Conservation (phyloP, 2,113 vertebrate species). For the Corythornis madagascariensis region DNA sequence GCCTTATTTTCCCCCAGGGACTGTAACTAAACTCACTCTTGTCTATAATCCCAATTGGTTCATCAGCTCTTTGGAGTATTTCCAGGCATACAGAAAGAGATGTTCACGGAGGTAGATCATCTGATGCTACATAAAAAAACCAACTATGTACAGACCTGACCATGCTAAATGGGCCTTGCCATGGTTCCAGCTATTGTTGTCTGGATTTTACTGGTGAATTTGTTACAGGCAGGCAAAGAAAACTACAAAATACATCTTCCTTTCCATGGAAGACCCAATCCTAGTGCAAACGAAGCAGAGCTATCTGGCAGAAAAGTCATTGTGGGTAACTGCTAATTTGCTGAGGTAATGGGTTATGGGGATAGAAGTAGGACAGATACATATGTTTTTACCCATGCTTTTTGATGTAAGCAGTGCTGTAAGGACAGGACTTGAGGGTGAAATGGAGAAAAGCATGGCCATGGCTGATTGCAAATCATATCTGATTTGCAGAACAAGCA, state of each 20-base stretch:
- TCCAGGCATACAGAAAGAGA: constrained; percentile 48
- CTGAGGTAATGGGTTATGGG: neutral
- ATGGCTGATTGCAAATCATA: constrained; percentile 43
- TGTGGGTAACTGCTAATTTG: neutral
- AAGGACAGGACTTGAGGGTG: constrained; percentile 39
- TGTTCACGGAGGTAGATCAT: constrained; percentile 26
- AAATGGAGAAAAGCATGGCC: neutral
- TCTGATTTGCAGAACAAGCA: neutral
- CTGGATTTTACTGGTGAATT: neutral
- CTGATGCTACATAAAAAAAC: constrained; percentile 29
- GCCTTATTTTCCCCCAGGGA: constrained; percentile 38
- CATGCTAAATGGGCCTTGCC: neutral
- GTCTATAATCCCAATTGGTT: constrained; percentile 43
- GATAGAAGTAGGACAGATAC: neutral
- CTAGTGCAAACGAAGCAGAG: neutral
- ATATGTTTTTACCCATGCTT: neutral
- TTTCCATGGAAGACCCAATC: neutral
- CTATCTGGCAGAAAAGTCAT: neutral
- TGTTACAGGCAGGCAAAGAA: neutral
- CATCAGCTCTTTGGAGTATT: constrained; percentile 48
- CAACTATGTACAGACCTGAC: neutral
- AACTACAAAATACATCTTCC: neutral
- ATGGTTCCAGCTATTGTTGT: neutral
- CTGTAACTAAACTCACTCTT: constrained; percentile 37
- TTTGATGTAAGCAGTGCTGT: neutral